These are phyloP conservation scores for Mesitornis unicolor DNA, from an alignment of 2,113 vertebrate species.

Conservation along the genomic window DNA sequence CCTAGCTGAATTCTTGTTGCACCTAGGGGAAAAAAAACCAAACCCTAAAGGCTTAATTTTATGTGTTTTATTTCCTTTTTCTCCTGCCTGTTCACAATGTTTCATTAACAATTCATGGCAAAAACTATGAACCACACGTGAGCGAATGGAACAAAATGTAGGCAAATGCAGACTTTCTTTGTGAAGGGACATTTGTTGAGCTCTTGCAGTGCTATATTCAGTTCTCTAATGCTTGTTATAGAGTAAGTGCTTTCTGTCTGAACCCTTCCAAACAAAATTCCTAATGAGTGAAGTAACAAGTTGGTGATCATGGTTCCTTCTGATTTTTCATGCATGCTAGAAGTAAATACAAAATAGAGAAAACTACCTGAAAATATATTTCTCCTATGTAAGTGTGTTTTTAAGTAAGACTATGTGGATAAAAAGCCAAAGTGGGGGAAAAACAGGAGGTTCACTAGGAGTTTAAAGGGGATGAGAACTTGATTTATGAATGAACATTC, in stretches of 20 bases:
- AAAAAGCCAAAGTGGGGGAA: accelerated
- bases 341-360: background rate
- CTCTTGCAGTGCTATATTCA: background rate
- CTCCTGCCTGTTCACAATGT: background rate
- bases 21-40: background rate
- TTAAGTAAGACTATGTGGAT: background rate
- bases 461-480: background rate
- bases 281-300: background rate
- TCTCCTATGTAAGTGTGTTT: background rate
- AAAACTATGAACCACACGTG: background rate
- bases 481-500: background rate
- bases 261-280: background rate
- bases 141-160: background rate
- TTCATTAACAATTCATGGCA: constrained; percentile 28
- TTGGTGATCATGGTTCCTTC: background rate
- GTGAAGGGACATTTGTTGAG: background rate
- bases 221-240: background rate
- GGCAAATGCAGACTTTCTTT: background rate
- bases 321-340: background rate
- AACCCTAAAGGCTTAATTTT: background rate
- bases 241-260: background rate
- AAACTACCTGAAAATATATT: background rate
- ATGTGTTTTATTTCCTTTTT: background rate
- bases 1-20: background rate
- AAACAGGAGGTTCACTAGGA: background rate